A percentile compares a stretch with the other conserved stretches of the same genome.
phyloP scores from a whole-genome alignment of 2,888 invertebrate genomes.

The Clepsis dumicolana region DNA sequence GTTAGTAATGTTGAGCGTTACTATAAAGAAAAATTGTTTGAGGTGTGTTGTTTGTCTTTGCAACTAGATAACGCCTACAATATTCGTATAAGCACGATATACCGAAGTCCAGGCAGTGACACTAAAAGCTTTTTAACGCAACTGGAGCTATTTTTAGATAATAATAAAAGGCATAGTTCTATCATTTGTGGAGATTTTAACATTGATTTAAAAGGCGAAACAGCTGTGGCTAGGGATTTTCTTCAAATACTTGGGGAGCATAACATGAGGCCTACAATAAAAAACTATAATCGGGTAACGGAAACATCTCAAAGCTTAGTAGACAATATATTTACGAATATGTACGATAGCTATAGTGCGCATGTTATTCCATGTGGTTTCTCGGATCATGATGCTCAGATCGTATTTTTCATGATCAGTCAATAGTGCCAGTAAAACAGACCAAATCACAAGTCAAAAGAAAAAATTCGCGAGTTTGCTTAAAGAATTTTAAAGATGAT shows the following conservation, averaged over 20 bases:
- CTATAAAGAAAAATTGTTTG: slow-evolving; percentile 2
- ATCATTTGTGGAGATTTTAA: slow-evolving; percentile 16
- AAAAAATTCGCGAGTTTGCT: background rate
- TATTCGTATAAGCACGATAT: background rate
- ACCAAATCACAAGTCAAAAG: background rate
- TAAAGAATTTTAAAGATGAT: background rate
- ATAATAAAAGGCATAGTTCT: background rate
- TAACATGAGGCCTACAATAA: slow-evolving; percentile 5
- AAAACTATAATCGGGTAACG: background rate
- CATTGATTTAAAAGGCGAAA: background rate
- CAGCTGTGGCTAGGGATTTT: background rate
- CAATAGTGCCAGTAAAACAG: background rate
- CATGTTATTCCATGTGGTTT: slow-evolving; percentile 11
- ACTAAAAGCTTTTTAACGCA: background rate
- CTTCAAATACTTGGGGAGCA: slow-evolving; percentile 2
- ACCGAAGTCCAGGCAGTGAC: background rate
- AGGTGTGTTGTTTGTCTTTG: background rate
- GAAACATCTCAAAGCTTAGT: background rate
- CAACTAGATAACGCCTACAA: no score
- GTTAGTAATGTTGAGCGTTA: background rate
- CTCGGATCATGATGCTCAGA: slow-evolving; percentile 18
- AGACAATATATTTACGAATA: slow-evolving; percentile 4
- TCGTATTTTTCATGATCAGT: background rate
- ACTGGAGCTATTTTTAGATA: background rate
- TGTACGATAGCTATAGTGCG: background rate